Evolutionary conservation across 1,140 invertebrate genomes (phyloP).

Genomic region (Centruroides sculpturatus): DNA sequence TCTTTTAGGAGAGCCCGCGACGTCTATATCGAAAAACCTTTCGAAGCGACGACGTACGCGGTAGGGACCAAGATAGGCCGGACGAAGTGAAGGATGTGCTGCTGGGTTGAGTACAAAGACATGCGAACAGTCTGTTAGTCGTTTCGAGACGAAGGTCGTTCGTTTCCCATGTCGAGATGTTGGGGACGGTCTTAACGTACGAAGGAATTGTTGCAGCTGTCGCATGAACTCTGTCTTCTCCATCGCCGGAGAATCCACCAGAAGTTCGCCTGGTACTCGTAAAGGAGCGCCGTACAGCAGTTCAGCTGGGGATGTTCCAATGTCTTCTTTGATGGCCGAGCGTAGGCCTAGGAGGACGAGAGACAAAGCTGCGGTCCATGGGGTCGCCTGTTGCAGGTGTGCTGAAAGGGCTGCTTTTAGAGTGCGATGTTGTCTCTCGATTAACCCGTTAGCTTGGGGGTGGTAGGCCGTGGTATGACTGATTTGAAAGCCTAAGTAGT

Average conservation of each 20-base stretch:
- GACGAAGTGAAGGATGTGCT: too few species aligned
- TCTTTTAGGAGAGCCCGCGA: too few species aligned
- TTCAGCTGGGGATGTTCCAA: constrained; percentile 12
- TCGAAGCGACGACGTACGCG: too few species aligned
- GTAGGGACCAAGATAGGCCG: too few species aligned
- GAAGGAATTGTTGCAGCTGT: too few species aligned
- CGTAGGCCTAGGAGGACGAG: constrained; percentile 24
- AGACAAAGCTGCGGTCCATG: constrained; percentile 13
- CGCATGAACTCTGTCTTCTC: too few species aligned
- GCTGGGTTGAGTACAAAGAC: too few species aligned
- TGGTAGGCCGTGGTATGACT: constrained; percentile 12
- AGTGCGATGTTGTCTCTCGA: constrained; percentile 27
- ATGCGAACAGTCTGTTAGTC: too few species aligned
- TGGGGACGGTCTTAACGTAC: too few species aligned
- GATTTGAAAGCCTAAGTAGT: constrained; percentile 5
- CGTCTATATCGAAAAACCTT: too few species aligned
- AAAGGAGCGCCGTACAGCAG: constrained; percentile 17
- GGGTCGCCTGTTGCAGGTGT: neutral
- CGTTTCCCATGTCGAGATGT: too few species aligned
- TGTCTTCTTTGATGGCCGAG: constrained; percentile 20
- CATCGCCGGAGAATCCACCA: neutral
- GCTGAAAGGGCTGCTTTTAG: constrained; percentile 25
- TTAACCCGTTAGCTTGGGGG: constrained; percentile 24
- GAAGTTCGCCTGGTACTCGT: constrained; percentile 14
- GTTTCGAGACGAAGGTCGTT: too few species aligned